Percentiles rank a stretch among this genome's conserved stretches.
phyloP scores from a whole-genome alignment of 2,113 vertebrate species.

The Bufo bufo region DNA sequence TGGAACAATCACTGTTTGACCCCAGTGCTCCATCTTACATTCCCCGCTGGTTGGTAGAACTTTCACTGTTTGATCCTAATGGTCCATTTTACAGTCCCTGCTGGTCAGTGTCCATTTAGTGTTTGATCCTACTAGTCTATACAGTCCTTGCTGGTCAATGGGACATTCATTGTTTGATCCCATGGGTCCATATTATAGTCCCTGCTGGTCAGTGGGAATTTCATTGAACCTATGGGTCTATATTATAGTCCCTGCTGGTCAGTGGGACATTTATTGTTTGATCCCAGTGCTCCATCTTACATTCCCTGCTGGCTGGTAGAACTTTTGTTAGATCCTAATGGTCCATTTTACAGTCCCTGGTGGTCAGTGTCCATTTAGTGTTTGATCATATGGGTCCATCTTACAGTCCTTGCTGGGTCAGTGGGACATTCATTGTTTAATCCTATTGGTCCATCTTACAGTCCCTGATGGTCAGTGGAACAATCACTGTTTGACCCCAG shows the following conservation, averaged over 20 bases:
- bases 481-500: background rate
- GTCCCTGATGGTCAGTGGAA: background rate
- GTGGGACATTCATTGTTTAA: too few relatives aligned
- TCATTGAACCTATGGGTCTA: background rate
- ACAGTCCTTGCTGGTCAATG: background rate
- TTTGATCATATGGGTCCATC: background rate
- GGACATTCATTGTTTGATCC: background rate
- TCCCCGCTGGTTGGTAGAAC: too few relatives aligned
- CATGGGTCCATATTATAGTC: background rate
- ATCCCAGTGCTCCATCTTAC: background rate
- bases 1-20: too few relatives aligned
- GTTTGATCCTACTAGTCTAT: background rate
- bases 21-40: too few relatives aligned
- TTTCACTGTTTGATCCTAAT: background rate
- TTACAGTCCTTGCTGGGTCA: background rate
- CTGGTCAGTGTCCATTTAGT: background rate
- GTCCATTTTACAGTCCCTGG: too few relatives aligned
- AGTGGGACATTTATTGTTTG: background rate
- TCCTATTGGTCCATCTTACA: too few relatives aligned
- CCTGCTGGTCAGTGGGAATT: background rate
- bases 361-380: background rate
- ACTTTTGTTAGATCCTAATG: too few relatives aligned
- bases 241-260: background rate
- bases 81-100: background rate
- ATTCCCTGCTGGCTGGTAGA: too few relatives aligned